Evolutionary conservation across 23 tunicate species (phyloP).

Genomic region (Styela plicata): DNA sequence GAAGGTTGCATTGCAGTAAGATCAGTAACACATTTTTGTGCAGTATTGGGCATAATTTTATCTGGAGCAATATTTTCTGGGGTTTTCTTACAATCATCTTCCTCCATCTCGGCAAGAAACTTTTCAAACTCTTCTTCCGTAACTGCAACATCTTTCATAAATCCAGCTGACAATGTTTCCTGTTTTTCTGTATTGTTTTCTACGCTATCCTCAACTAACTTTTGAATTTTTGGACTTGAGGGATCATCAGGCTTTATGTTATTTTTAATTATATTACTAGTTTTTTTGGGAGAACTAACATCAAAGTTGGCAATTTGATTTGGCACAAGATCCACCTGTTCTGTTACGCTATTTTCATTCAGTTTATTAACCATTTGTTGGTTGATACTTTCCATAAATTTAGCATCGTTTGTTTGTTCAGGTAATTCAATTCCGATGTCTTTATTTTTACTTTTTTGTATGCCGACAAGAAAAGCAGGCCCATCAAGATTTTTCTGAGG

Average conservation of each 20-base stretch:
- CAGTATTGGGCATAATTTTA: neutral
- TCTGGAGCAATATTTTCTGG: no score
- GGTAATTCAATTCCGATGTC: neutral
- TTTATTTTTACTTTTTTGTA: no score
- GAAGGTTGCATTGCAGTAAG: neutral
- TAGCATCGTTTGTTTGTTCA: neutral
- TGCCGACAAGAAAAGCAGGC: neutral
- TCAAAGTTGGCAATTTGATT: no score
- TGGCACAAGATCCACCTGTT: neutral
- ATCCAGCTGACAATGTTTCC: constrained; percentile 21
- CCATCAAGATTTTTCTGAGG: neutral
- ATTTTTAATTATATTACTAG: neutral
- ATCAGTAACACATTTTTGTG: neutral
- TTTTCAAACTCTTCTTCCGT: constrained; percentile 47
- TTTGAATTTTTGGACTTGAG: neutral
- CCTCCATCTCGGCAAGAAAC: constrained; percentile 33
- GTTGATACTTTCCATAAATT: neutral
- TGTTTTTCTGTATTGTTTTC: neutral
- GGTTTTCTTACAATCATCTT: neutral
- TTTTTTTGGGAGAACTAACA: neutral
- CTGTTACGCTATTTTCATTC: neutral
- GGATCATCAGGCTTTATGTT: neutral
- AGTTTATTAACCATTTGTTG: neutral
- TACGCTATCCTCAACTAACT: neutral
- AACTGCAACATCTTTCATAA: constrained; percentile 36